A percentile compares a stretch with the other conserved stretches of the same genome.
phyloP scores from a whole-genome alignment of 1,140 invertebrate species.

The Drosophila ohnishii region DNA sequence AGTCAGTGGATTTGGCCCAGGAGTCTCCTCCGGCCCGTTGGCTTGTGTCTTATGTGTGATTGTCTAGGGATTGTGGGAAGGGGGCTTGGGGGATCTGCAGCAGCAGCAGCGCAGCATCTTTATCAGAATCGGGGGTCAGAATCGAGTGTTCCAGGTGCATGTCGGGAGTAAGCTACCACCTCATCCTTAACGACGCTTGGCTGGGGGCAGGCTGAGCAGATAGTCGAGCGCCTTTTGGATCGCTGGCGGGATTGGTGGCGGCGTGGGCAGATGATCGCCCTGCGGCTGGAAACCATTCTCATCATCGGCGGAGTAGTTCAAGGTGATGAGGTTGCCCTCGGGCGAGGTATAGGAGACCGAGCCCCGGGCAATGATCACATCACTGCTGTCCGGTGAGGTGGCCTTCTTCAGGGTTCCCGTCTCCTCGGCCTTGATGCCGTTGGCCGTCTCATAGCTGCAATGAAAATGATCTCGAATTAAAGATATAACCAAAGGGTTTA shows the following conservation, averaged over 20 bases:
- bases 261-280: constrained; percentile 89
- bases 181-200: constrained; percentile 63
- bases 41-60: constrained; percentile 45
- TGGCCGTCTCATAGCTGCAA: constrained; percentile 89
- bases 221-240: constrained; percentile 90
- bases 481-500: constrained; percentile 9
- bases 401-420: constrained; percentile 87
- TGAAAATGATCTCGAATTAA: constrained; percentile 3
- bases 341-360: constrained; percentile 92
- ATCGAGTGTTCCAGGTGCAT: constrained; percentile 5
- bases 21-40: constrained; percentile 13
- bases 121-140: constrained; percentile 35
- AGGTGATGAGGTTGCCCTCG: constrained; percentile 89
- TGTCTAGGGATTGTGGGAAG: constrained; percentile 25
- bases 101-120: constrained; percentile 40
- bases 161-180: neutral
- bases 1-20: constrained; percentile 59
- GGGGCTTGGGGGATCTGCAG: constrained; percentile 6
- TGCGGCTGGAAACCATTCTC: constrained; percentile 89
- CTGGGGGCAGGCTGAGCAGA: constrained; percentile 84
- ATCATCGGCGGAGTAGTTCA: constrained; percentile 91
- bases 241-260: constrained; percentile 90
- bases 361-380: constrained; percentile 88
- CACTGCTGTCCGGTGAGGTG: constrained; percentile 85
- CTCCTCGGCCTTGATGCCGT: constrained; percentile 89